Evolutionary conservation across 2,888 invertebrate species (phyloP).

Genomic region (Parnassius orleans): DNA sequence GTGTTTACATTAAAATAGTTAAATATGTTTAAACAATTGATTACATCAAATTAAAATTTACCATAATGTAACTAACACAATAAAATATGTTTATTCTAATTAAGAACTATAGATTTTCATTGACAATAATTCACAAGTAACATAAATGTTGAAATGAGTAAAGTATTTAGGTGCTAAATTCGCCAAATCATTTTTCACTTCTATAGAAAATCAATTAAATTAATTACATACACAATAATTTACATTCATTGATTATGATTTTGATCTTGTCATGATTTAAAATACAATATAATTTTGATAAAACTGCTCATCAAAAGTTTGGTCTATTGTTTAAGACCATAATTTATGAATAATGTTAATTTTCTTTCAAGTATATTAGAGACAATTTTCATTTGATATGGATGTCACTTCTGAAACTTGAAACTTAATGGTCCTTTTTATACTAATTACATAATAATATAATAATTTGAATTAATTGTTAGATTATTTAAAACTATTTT

Average conservation of each 20-base stretch:
- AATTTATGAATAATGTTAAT: too few relatives aligned
- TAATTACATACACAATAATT: too few relatives aligned
- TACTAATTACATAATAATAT: conserved; percentile 1
- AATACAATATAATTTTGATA: too few relatives aligned
- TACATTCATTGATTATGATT: too few relatives aligned
- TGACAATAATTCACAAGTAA: neutral
- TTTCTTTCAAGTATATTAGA: neutral
- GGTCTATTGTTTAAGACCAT: too few relatives aligned
- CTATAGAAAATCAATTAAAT: too few relatives aligned
- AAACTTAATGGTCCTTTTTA: neutral
- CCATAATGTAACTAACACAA: neutral
- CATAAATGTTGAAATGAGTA: neutral
- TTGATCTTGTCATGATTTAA: too few relatives aligned
- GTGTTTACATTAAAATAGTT: conserved; percentile 3
- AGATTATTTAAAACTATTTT: neutral
- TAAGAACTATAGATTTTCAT: too few relatives aligned
- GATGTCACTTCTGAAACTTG: neutral
- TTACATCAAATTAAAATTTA: conserved; percentile 10
- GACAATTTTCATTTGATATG: conserved; percentile 20
- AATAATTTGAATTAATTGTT: neutral
- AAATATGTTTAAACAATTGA: conserved; percentile 9
- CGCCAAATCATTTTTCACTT: too few relatives aligned
- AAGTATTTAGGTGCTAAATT: too few relatives aligned
- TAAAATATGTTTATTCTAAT: too few relatives aligned
- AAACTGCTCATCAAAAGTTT: too few relatives aligned